These are phyloP conservation scores for Cremastinae sp. DNA, from an alignment of 2,888 invertebrate species.

Conservation along the genomic window DNA sequence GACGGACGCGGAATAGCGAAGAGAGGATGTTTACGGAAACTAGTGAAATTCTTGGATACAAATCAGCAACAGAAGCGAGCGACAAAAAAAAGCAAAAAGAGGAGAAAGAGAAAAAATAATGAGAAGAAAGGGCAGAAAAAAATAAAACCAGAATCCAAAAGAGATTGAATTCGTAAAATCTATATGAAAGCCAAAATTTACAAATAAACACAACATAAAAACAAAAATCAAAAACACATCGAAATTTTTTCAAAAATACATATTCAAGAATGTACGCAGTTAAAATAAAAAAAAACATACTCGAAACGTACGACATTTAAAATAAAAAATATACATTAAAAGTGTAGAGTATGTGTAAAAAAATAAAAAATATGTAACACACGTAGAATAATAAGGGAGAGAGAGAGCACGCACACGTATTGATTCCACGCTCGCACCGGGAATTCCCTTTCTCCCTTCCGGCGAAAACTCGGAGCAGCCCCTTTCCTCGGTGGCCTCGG, in stretches of 20 bases:
- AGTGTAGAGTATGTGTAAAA: neutral
- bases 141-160: no score
- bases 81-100: conserved; percentile 28
- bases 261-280: no score
- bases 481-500: conserved; percentile 12
- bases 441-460: conserved; percentile 68
- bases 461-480: conserved; percentile 46
- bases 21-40: neutral
- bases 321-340: conserved; percentile 42
- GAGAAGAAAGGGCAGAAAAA: conserved; percentile 12
- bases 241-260: no score
- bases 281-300: neutral
- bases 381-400: conserved; percentile 71
- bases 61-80: conserved; percentile 64
- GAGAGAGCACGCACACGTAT: conserved; percentile 76
- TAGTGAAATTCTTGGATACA: conserved; percentile 38
- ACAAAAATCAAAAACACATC: no score
- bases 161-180: no score
- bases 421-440: conserved; percentile 76
- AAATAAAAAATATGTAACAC: conserved; percentile 64
- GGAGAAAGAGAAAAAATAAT: conserved; percentile 12
- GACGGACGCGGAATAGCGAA: no score
- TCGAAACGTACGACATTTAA: neutral
- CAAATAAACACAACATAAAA: no score
- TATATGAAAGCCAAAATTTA: no score